These are phyloP conservation scores for Gnathonemus longibarbis DNA, from an alignment of 2,113 vertebrate species.

Conservation along the genomic window DNA sequence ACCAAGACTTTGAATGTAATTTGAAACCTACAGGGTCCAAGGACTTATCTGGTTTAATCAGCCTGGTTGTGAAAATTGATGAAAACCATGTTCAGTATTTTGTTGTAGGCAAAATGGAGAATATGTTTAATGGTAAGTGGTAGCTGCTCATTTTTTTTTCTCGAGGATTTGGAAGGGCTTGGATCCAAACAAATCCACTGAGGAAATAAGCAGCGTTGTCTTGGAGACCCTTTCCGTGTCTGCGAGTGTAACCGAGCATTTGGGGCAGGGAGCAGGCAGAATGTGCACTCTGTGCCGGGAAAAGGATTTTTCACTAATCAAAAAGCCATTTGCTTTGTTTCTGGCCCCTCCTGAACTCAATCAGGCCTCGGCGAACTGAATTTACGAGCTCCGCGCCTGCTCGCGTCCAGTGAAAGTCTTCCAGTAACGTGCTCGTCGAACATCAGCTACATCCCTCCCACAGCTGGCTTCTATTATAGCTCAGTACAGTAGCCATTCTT, in stretches of 20 bases:
- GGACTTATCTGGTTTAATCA: background rate
- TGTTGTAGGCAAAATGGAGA: background rate
- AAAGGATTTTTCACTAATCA: conserved; percentile 20
- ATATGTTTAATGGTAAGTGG: background rate
- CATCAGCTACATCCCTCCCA: conserved; percentile 42
- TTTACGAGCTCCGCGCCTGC: background rate
- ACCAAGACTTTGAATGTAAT: background rate
- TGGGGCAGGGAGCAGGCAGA: background rate
- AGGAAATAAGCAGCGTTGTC: background rate
- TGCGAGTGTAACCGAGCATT: background rate
- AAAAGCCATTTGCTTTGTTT: conserved; percentile 21
- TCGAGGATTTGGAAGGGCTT: background rate
- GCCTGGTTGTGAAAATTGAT: background rate
- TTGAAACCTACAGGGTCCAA: background rate
- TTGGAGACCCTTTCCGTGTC: background rate
- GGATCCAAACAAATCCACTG: background rate
- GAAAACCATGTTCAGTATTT: background rate
- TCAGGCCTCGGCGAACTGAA: conserved; percentile 7
- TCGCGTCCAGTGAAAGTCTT: background rate
- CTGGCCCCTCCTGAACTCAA: conserved; percentile 16
- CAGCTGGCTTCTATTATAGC: conserved; percentile 71
- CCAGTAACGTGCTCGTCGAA: background rate
- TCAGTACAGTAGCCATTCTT: conserved; percentile 61
- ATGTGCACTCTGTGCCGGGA: background rate
- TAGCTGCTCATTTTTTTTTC: background rate